Percentiles rank a stretch among this genome's conserved stretches.
Evolutionary conservation across 2,888 invertebrate genomes (phyloP).

Genomic region (Pediacus dermestoides): DNA sequence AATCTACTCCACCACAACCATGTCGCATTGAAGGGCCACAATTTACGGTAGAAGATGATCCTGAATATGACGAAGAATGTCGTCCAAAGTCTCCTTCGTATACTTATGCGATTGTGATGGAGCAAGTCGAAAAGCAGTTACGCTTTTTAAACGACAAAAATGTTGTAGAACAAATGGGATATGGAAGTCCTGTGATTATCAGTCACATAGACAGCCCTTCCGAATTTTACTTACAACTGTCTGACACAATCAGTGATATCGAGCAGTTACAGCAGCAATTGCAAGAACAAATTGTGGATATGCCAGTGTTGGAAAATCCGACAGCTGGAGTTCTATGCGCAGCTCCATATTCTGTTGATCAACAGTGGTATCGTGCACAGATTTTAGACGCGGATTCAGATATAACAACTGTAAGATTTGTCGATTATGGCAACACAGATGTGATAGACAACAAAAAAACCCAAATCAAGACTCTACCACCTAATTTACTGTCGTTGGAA

Average conservation of each 20-base stretch:
- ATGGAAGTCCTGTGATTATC: slow-evolving; percentile 52
- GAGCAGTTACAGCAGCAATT: slow-evolving; percentile 62
- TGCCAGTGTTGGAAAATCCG: slow-evolving; percentile 56
- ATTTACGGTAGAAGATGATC: slow-evolving; percentile 4
- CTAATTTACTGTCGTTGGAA: slow-evolving; percentile 55
- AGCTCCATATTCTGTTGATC: slow-evolving; percentile 79
- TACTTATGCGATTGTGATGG: not conserved
- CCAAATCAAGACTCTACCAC: slow-evolving; percentile 61
- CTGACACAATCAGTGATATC: slow-evolving; percentile 56
- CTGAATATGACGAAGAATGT: not conserved
- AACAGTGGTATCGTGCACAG: slow-evolving; percentile 88
- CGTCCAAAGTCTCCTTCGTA: not conserved
- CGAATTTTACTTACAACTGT: slow-evolving; percentile 71
- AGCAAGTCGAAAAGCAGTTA: slow-evolving; percentile 4
- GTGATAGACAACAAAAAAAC: slow-evolving; percentile 62
- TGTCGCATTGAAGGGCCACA: no score
- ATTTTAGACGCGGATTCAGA: slow-evolving; percentile 77
- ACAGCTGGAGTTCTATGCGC: slow-evolving; percentile 64
- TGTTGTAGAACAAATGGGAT: no score
- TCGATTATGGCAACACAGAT: slow-evolving; percentile 78
- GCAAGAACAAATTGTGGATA: slow-evolving; percentile 55
- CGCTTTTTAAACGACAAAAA: no score
- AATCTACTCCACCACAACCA: no score
- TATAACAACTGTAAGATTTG: slow-evolving; percentile 71
- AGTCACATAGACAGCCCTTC: slow-evolving; percentile 74